A percentile compares a stretch with the other conserved stretches of the same genome.
These are phyloP conservation scores for Odobenus rosmarus DNA, from an alignment of 2,113 vertebrate species.

Conservation along the genomic window DNA sequence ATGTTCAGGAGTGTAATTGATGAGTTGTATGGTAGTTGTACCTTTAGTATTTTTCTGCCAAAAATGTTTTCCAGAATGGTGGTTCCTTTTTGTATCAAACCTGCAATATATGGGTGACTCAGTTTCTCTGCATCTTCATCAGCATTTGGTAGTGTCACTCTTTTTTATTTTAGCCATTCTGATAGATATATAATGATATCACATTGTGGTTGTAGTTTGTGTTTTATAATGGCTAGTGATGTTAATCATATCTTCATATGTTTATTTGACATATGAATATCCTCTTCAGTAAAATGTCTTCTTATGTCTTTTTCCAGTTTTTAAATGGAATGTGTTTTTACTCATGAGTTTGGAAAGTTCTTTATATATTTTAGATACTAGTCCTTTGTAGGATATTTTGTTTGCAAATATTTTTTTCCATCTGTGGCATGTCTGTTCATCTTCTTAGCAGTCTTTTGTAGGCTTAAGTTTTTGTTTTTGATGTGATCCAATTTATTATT, in stretches of 20 bases:
- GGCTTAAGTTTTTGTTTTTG: neutral
- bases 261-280: neutral
- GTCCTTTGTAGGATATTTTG: neutral
- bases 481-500: neutral
- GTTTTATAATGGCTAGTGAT: neutral
- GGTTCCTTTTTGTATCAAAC: neutral
- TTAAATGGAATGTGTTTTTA: neutral
- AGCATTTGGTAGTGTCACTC: neutral
- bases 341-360: neutral
- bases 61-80: neutral
- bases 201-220: neutral
- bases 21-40: neutral
- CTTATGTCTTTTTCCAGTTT: neutral
- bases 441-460: neutral
- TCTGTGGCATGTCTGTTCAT: neutral
- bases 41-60: neutral
- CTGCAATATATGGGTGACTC: neutral
- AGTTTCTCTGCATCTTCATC: neutral
- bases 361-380: neutral
- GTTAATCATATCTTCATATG: neutral
- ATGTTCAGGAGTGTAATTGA: too few relatives aligned
- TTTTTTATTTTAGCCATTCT: neutral
- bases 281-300: neutral
- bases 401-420: neutral
- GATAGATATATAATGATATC: neutral